A percentile compares a stretch with the other conserved stretches of the same genome.
Evolutionary conservation across 2,888 invertebrate species (phyloP).

Genomic region (Meteorus colon): DNA sequence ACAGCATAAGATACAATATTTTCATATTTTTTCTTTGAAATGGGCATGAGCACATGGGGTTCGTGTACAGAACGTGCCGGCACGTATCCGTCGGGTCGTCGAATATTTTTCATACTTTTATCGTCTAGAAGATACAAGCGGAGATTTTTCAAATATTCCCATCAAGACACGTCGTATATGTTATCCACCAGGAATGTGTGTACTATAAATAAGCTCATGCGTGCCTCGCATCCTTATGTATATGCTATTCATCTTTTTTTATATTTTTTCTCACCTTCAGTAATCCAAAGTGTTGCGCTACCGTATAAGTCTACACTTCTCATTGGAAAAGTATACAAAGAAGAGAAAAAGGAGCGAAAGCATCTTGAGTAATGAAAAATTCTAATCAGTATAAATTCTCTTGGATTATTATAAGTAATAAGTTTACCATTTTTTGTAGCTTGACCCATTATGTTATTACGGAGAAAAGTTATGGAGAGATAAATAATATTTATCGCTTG

Average conservation of each 20-base stretch:
- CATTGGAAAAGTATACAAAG: no score
- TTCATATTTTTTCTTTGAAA: no score
- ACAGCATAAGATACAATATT: no score
- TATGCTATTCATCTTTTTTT: background rate
- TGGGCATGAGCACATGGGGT: background rate
- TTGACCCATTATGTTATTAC: background rate
- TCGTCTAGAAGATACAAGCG: conserved; percentile 49
- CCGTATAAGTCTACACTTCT: no score
- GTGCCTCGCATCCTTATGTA: conserved; percentile 64
- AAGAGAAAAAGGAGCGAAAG: no score
- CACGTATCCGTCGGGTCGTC: conserved; percentile 34
- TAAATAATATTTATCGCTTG: background rate
- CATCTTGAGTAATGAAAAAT: no score
- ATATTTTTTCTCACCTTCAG: no score
- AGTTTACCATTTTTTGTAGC: background rate
- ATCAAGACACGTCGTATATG: conserved; percentile 68
- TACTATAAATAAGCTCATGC: conserved; percentile 48
- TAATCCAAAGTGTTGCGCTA: no score
- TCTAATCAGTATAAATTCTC: no score
- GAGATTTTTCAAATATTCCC: conserved; percentile 70
- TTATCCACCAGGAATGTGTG: conserved; percentile 61
- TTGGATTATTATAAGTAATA: no score
- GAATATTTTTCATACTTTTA: conserved; percentile 59
- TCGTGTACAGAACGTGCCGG: conserved; percentile 10
- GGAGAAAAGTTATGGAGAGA: background rate